Evolutionary conservation across 2,113 vertebrate genomes (phyloP), one percentile per base, ranked within the genome.

Genomic region (Boulengeromyrus knoepffleri): DNA sequence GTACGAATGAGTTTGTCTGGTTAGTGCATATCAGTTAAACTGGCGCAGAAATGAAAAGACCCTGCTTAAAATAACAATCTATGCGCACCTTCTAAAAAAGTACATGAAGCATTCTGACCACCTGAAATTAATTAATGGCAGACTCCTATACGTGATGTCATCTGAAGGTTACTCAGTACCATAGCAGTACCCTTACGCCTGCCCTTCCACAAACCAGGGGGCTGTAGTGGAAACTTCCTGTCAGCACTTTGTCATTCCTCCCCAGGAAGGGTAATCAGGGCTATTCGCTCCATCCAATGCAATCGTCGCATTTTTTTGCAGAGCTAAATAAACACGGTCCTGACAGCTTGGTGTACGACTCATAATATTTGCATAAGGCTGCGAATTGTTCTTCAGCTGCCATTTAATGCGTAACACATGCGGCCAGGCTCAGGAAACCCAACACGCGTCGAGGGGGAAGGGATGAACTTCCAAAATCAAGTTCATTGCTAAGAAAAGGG

Each of bases 361-460:
- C 88, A 90, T 88, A 90, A 88, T 87, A 88, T 90, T 88, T 88
- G 90, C 56, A 74, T 39, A 88, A 84, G 89, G 50, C 39, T 46
- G 50, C 21, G 39, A 84, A 88, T 90, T 88, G 87, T 88, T 84
- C 85, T 24, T 36, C 50, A 36, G 42, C 87, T 74, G 87, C 90
- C 86, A 88, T 53, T 36, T 90, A 90, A 90, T 90, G 86, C 58
- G 62, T 46, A 88, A 62, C 90, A 90, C 87, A 84, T 88, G 90
- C 39, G n/a, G 53, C 10, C 53, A 74, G 39, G 31, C 15, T 53
- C 9, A 15, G 5, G 87, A 62, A 88, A 84, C 42, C 87, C 87
- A 15, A 88, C 15, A 10, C 49, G 24, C 87, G 42, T 62, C 87
- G n/a, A 36, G 49, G 21, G 21, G 62, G 84, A 7, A 45, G 45